Evolutionary conservation across 2,113 vertebrate genomes (phyloP).

Genomic region (Pteropus alecto): DNA sequence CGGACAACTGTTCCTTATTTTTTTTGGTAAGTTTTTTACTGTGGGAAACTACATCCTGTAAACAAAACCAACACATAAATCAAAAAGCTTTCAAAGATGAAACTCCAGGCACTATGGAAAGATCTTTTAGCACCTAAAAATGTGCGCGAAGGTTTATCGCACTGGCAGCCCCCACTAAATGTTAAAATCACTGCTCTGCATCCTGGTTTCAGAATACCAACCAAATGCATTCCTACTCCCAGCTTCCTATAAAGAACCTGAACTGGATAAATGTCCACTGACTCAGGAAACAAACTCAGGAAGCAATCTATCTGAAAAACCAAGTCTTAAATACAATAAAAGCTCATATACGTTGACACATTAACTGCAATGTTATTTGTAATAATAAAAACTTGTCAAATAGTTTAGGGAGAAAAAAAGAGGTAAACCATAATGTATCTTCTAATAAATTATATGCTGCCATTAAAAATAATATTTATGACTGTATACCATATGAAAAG

Average conservation of each 20-base stretch:
- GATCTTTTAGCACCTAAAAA: background rate
- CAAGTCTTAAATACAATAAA: background rate
- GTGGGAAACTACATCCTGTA: slow-evolving; percentile 97
- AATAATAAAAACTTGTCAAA: background rate
- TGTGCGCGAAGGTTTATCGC: background rate
- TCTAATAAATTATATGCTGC: background rate
- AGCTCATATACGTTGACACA: background rate
- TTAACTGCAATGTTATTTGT: background rate
- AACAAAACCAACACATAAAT: background rate
- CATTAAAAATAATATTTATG: background rate
- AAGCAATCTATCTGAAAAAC: background rate
- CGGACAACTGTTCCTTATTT: slow-evolving; percentile 95
- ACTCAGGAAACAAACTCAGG: background rate
- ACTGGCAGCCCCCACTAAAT: background rate
- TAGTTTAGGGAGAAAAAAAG: background rate
- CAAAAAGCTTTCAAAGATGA: background rate
- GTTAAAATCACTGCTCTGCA: background rate
- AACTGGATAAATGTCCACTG: background rate
- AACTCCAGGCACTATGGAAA: background rate
- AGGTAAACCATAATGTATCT: background rate
- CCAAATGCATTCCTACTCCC: background rate
- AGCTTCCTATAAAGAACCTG: background rate
- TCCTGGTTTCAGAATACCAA: background rate
- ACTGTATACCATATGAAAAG: background rate
- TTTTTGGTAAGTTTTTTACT: slow-evolving; percentile 99